Conservation (phyloP, 2,888 invertebrate species). For the Cantharis nigra region DNA sequence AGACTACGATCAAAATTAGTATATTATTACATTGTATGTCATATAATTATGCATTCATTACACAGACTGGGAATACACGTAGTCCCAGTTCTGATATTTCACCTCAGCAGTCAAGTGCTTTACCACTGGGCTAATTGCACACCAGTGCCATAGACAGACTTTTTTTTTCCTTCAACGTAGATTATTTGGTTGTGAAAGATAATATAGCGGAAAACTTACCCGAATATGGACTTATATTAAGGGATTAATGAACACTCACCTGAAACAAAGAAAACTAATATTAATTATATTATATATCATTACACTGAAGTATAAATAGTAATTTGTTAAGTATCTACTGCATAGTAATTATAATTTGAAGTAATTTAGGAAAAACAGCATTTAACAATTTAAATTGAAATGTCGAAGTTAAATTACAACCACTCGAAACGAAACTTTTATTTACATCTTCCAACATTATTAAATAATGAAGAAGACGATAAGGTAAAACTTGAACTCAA, state of each 20-base stretch:
- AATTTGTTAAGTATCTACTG: not conserved
- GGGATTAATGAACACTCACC: slow-evolving; percentile 1
- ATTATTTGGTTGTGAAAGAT: not conserved
- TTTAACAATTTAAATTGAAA: not conserved
- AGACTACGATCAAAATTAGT: no score
- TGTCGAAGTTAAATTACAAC: not conserved
- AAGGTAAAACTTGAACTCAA: not conserved
- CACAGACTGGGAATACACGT: no score
- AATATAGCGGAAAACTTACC: not conserved
- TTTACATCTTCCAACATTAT: not conserved
- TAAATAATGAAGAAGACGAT: not conserved
- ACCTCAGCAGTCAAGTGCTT: no score
- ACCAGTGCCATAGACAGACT: no score
- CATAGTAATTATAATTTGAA: not conserved
- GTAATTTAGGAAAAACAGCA: not conserved
- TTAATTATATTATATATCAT: not conserved
- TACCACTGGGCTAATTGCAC: no score
- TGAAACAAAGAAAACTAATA: slow-evolving; percentile 19
- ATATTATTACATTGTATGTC: no score
- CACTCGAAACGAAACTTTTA: not conserved
- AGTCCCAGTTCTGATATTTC: no score
- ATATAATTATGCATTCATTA: no score
- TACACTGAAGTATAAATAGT: not conserved
- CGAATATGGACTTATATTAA: not conserved
- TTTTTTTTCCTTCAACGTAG: not conserved